phyloP scores from a whole-genome alignment of 2,113 vertebrate genomes.

The Rhinoptilus africanus region DNA sequence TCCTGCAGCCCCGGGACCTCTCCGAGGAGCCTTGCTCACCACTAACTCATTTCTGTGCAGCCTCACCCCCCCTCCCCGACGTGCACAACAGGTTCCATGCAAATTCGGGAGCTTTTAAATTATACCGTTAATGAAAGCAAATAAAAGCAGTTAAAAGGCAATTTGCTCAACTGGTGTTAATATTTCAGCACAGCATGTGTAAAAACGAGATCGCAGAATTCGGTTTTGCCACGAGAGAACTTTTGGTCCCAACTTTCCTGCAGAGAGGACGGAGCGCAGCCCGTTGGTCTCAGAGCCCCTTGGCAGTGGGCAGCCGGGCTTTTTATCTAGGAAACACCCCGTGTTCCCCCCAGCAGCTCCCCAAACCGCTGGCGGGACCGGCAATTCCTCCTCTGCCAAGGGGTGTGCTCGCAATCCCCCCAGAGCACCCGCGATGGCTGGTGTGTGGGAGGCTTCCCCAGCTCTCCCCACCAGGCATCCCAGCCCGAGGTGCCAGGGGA shows the following conservation, averaged over 20 bases:
- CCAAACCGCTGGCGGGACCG: accelerated
- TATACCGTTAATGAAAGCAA: conserved; percentile 85
- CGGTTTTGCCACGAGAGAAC: conserved; percentile 38
- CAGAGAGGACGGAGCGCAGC: background rate
- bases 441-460: background rate
- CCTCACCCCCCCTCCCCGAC: background rate
- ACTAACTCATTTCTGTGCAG: conserved; percentile 63
- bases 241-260: background rate
- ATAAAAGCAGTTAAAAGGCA: conserved; percentile 87
- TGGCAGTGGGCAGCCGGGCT: conserved; percentile 1
- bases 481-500: background rate
- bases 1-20: background rate
- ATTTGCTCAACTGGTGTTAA: conserved; percentile 87
- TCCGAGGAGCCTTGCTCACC: conserved; percentile 29
- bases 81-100: conserved; percentile 80
- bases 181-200: conserved; percentile 85
- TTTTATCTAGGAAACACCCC: conserved; percentile 33
- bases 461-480: background rate
- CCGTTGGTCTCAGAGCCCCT: background rate
- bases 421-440: background rate
- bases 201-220: conserved; percentile 71
- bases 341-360: background rate
- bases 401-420: background rate
- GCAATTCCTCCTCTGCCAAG: background rate
- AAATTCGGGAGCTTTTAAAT: conserved; percentile 84